Percentiles rank a stretch among this genome's conserved stretches.
Evolutionary conservation across 2,888 invertebrate species (phyloP).

Genomic region (Flabesymbios commensalis): DNA sequence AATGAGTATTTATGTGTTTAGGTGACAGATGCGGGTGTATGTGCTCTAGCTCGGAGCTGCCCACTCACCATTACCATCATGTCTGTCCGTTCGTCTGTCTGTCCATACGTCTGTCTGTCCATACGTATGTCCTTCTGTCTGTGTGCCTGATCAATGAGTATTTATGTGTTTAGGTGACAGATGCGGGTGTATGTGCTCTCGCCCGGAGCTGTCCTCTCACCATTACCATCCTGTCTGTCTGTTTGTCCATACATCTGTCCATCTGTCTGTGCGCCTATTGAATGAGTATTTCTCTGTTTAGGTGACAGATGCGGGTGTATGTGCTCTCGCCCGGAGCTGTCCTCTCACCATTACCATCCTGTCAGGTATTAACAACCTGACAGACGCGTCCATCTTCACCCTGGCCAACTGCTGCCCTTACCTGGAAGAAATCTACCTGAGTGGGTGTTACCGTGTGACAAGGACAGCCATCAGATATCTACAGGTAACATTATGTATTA

Average conservation of each 20-base stretch:
- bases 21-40: constrained; percentile 53
- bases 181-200: constrained; percentile 46
- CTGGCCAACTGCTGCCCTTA: constrained; percentile 53
- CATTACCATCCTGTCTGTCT: constrained; percentile 35
- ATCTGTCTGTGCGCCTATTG: neutral
- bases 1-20: constrained; percentile 24
- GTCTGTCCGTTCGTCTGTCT: too few species aligned
- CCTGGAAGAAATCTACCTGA: constrained; percentile 53
- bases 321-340: constrained; percentile 45
- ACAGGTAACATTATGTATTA: constrained; percentile 39
- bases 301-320: constrained; percentile 53
- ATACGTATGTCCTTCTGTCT: neutral
- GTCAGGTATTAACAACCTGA: constrained; percentile 51
- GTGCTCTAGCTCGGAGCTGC: constrained; percentile 45
- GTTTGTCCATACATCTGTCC: neutral
- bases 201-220: constrained; percentile 45
- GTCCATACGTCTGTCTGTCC: neutral
- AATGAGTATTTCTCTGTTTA: constrained; percentile 26
- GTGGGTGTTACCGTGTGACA: constrained; percentile 52
- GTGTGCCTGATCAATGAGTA: neutral
- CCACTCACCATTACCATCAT: constrained; percentile 44
- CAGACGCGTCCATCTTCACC: constrained; percentile 52
- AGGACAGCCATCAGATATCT: constrained; percentile 49
- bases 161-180: constrained; percentile 45
- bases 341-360: constrained; percentile 43